Base-by-base conservation (phyloP, 2,113 vertebrate species). In the Miniopterus natalensis region DNA sequence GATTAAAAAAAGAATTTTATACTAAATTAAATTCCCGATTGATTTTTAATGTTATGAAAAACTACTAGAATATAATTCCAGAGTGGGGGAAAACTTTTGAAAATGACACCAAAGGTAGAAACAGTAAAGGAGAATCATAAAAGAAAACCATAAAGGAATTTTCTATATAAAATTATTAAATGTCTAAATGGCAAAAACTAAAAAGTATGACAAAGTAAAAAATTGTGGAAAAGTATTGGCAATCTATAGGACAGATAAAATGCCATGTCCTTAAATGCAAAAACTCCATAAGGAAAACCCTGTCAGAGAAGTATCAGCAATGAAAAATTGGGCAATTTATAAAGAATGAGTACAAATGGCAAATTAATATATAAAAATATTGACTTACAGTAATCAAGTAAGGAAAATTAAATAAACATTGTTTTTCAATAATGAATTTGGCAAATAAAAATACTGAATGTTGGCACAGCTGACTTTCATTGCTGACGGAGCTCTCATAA, bases 41-140 rank as follows among this genome's bases (percentile, higher is more conserved):
- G 21, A 84, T 94, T 66, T 93, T 92, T 78, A 92, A 45, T 21
- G 68, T 79, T 55, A 55, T 80, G 27, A 78, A 87, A 84, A 87
- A 84, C 27, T 90, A 36, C 29, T 78, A 55, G 14, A 86, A 66
- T 89, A 21, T 83, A 77, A 89, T 84, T 92, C 40, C 12, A 61
- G 25, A 27, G 8, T 84, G 2, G 20, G 17, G 18, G 75, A 77
- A 2, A 11, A 88, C 59, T n/a, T 87, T 80, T 61, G 29, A n/a
- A 88, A 94, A 94, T 65, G 31, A 87, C 5, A 92, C 7, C 3
- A 83, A 49, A 94, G 3, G 13, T 45, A 84, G 42, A 79, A 92
- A 51, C 27, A 86, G n/a, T 68, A 51, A 89, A 77, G 25, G 4
- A 73, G 85, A 63, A 57, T 13, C 17, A 81, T 25, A 63, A 83